phyloP scores from a whole-genome alignment of 2,113 vertebrate genomes.

The Lamprotornis superbus region DNA sequence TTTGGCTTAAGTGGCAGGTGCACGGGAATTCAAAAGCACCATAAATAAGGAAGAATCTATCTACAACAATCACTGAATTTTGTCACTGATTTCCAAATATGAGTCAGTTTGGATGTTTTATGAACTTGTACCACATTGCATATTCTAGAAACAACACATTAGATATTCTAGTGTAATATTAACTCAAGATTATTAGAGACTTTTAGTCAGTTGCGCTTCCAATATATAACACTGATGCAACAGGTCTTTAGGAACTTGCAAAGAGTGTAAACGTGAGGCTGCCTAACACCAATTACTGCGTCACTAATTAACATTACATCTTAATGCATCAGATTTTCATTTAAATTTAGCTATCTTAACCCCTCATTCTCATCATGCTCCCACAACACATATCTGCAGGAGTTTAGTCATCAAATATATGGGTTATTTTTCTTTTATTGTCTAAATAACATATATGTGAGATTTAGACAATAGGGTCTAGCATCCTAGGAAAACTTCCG shows the following conservation, averaged over 20 bases:
- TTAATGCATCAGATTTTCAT: neutral
- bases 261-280: neutral
- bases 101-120: neutral
- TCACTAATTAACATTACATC: neutral
- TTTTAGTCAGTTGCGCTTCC: neutral
- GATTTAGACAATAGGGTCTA: neutral
- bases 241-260: neutral
- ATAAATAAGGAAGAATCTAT: neutral
- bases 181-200: neutral
- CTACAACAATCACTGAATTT: neutral
- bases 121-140: neutral
- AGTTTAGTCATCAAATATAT: neutral
- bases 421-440: neutral
- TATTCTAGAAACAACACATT: neutral
- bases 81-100: neutral
- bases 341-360: neutral
- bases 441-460: neutral
- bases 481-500: neutral
- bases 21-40: neutral
- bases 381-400: neutral
- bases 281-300: neutral
- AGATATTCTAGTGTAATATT: neutral
- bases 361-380: neutral
- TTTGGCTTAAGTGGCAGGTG: neutral
- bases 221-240: neutral